Evolutionary conservation across 2,888 invertebrate species (phyloP).

Genomic region (Ceriagrion tenellum): DNA sequence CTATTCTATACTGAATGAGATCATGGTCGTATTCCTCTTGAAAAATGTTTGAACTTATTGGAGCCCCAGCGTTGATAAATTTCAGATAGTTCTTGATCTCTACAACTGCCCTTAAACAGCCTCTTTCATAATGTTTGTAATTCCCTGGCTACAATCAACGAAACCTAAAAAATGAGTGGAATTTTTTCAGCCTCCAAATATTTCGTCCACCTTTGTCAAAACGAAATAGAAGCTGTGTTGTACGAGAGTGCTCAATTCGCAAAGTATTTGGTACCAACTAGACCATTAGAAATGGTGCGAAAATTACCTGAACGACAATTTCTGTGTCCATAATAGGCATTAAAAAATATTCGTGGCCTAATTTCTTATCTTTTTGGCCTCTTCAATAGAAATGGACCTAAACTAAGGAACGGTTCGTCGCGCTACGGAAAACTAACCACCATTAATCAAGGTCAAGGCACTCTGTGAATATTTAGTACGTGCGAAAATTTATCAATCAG

Average conservation of each 20-base stretch:
- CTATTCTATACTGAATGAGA: too few relatives aligned
- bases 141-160: not conserved
- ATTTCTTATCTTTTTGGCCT: not conserved
- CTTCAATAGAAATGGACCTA: not conserved
- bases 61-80: too few relatives aligned
- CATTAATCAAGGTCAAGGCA: not conserved
- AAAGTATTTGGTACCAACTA: not conserved
- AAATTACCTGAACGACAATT: not conserved
- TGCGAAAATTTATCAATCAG: slow-evolving; percentile 41
- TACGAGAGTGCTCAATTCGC: not conserved
- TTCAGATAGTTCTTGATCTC: too few relatives aligned
- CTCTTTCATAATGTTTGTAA: too few relatives aligned
- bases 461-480: not conserved
- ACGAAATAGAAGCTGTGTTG: not conserved
- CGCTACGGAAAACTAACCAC: not conserved
- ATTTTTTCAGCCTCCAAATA: not conserved
- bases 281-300: not conserved
- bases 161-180: not conserved
- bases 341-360: not conserved
- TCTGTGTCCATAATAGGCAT: not conserved
- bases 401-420: not conserved
- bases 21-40: too few relatives aligned
- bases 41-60: too few relatives aligned
- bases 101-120: too few relatives aligned
- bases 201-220: not conserved